Percentiles rank a stretch among this genome's conserved stretches.
Conservation (phyloP, 2,797 vertebrate species). For the Gouania willdenowi region DNA sequence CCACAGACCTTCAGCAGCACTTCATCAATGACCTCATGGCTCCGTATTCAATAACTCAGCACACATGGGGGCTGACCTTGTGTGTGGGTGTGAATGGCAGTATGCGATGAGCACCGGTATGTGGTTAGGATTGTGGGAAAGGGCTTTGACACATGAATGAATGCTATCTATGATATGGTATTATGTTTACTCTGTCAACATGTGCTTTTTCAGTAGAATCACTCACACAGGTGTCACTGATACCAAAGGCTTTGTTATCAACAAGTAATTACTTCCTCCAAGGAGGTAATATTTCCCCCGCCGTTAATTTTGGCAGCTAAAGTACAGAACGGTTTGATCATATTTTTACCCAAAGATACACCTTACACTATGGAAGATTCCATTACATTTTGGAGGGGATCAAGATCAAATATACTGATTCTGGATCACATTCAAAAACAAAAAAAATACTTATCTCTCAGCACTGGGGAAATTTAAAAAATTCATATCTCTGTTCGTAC, state of each 20-base stretch:
- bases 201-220: background rate
- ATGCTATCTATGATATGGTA: background rate
- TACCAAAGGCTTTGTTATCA: background rate
- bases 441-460: no score
- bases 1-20: conserved; percentile 21
- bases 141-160: conserved; percentile 7
- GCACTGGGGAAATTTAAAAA: no score
- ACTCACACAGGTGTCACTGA: background rate
- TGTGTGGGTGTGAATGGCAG: conserved; percentile 13
- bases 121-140: conserved; percentile 2
- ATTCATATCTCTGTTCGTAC: no score
- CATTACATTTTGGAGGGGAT: no score
- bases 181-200: background rate
- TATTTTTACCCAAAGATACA: no score
- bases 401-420: no score
- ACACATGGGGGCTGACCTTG: conserved; percentile 8
- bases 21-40: conserved; percentile 48
- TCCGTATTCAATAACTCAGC: conserved; percentile 14
- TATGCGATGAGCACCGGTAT: conserved; percentile 1
- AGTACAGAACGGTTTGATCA: no score
- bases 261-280: background rate
- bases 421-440: no score
- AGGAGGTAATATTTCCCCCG: no score
- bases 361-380: no score
- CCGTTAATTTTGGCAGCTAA: no score